phyloP scores from a whole-genome alignment of 2,113 vertebrate species.

The Halichoeres trimaculatus region DNA sequence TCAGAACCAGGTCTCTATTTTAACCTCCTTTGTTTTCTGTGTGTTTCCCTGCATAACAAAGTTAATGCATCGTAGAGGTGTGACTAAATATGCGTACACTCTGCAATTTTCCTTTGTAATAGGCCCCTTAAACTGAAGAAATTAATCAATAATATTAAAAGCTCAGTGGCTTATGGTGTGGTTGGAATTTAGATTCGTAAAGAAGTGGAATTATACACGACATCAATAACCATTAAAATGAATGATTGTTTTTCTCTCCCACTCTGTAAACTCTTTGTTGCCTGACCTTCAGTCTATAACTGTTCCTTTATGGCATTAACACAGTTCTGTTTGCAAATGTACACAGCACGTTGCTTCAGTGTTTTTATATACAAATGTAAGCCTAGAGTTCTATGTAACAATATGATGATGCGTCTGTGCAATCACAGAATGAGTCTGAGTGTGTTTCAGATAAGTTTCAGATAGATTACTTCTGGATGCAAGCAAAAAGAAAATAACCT shows the following conservation, averaged over 20 bases:
- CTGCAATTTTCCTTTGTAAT: conserved; percentile 66
- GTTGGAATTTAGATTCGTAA: conserved; percentile 62
- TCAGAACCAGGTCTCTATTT: conserved; percentile 5
- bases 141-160: conserved; percentile 63
- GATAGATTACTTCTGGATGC: neutral
- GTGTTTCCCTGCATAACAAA: conserved; percentile 7
- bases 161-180: conserved; percentile 33
- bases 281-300: conserved; percentile 28
- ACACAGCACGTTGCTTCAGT: neutral
- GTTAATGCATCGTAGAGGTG: conserved; percentile 34
- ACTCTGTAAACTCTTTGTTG: conserved; percentile 10
- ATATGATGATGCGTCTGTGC: neutral
- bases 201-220: conserved; percentile 57
- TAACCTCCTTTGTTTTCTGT: conserved; percentile 2
- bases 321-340: neutral
- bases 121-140: conserved; percentile 53
- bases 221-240: conserved; percentile 68
- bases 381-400: neutral
- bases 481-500: neutral
- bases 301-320: conserved; percentile 3
- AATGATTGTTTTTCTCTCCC: conserved; percentile 38
- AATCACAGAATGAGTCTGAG: neutral
- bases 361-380: neutral
- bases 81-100: conserved; percentile 61
- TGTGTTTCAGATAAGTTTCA: neutral